Conservation (phyloP, 2,797 vertebrate genomes). For the Xerus rutilus region DNA sequence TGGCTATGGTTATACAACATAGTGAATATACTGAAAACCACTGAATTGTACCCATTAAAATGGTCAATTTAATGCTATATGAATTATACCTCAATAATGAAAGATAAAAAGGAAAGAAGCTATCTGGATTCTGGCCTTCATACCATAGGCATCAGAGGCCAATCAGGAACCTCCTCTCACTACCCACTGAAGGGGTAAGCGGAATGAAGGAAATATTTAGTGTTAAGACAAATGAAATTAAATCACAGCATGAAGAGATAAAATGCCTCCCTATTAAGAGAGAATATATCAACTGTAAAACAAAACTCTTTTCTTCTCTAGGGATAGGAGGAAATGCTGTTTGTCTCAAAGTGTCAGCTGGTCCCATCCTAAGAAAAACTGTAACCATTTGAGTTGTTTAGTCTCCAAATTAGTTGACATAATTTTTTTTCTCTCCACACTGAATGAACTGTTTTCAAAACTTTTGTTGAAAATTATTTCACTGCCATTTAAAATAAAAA, state of each 20-base stretch:
- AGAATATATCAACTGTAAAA: slow-evolving; percentile 55
- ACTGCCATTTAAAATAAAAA: not conserved
- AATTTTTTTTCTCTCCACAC: slow-evolving; percentile 4
- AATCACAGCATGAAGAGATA: slow-evolving; percentile 48
- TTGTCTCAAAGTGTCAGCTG: slow-evolving; percentile 60
- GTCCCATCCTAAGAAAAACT: slow-evolving; percentile 53
- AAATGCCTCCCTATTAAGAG: slow-evolving; percentile 22
- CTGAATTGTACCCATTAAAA: not conserved
- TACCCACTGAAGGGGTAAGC: not conserved
- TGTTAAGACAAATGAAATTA: slow-evolving; percentile 63
- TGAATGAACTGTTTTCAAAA: slow-evolving; percentile 66
- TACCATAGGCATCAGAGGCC: slow-evolving; percentile 13
- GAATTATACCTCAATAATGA: not conserved
- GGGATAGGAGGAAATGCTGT: slow-evolving; percentile 18
- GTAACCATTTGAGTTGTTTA: slow-evolving; percentile 52
- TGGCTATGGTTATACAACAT: not conserved
- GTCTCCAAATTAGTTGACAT: slow-evolving; percentile 40
- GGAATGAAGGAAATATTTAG: not conserved
- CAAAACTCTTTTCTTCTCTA: slow-evolving; percentile 38
- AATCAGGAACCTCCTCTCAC: slow-evolving; percentile 19
- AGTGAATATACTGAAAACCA: slow-evolving; percentile 3
- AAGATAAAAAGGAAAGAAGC: not conserved
- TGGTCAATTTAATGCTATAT: not conserved
- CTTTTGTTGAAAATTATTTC: slow-evolving; percentile 59
- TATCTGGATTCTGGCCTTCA: slow-evolving; percentile 15